Evolutionary conservation across 2,888 invertebrate species (phyloP).

Genomic region (Phasia obesa): DNA sequence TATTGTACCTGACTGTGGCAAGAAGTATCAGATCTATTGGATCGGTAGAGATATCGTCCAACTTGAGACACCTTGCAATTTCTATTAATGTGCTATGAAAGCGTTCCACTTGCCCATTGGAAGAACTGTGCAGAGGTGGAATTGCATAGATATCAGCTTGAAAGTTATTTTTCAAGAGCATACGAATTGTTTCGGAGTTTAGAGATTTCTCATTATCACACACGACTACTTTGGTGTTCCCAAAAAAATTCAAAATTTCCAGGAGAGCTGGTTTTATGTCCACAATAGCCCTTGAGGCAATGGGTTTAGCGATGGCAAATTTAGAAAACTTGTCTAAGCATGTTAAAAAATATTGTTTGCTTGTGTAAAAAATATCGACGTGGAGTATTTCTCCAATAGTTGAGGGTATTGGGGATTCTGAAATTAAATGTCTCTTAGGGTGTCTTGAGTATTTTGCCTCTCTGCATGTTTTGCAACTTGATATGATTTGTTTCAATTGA

Average conservation of each 20-base stretch:
- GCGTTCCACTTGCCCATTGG: not conserved
- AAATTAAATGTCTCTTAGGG: not conserved
- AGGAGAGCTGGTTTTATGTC: constrained; percentile 1
- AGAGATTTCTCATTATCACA: constrained; percentile 2
- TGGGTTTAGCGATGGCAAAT: constrained; percentile 8
- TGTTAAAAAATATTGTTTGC: not conserved
- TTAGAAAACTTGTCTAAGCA: constrained; percentile 16
- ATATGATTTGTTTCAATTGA: constrained; percentile 22
- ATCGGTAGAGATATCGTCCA: not conserved
- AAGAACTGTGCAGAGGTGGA: constrained; percentile 9
- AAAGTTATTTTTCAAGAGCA: not conserved
- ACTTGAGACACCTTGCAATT: constrained; percentile 10
- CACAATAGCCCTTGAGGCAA: not conserved
- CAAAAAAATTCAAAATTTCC: not conserved
- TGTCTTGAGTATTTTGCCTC: constrained; percentile 20
- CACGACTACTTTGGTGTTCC: not conserved
- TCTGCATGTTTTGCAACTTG: constrained; percentile 17
- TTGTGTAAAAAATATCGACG: constrained; percentile 9
- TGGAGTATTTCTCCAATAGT: constrained; percentile 6
- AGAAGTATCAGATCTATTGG: not conserved
- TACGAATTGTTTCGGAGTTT: not conserved
- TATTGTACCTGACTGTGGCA: not conserved
- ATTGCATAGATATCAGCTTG: constrained; percentile 2
- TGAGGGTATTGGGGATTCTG: not conserved
- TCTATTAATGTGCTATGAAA: constrained; percentile 5